Base-by-base conservation (phyloP, 2,797 vertebrate genomes). In the Pseudopleuronectes americanus region DNA sequence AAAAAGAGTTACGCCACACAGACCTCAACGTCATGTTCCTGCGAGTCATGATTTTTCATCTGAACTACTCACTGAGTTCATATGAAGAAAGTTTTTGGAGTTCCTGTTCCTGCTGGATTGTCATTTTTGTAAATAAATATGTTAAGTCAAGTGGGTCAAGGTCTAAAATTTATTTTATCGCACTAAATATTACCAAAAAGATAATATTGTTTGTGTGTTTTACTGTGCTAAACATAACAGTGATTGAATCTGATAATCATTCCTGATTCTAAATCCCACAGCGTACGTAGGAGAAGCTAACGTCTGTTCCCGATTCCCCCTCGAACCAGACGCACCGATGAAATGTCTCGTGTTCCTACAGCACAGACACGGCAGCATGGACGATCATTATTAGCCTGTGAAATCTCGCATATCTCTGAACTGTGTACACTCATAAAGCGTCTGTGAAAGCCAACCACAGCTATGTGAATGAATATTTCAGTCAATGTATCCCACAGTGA, bases 351-450 rank as follows among this genome's bases (percentile, higher is more conserved):
- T n/a, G 52, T 68, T 56, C 6, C 19, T 57, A 45, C 17, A 5
- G 58, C 57, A 38, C 6, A n/a, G 14, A 73, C 53, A 24, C 41
- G 36, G 64, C 21, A 64, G n/a, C 54, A 59, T 48, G 74, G 45
- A 7, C 33, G 24, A 53, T 67, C 73, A 71, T 65, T 81, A 61
- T 26, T 68, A 57, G 53, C 60, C 56, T 82, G 83, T 78, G 81
- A 92, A 90, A 84, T 87, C 82, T 90, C 83, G 71, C 84, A 65
- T 74, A 74, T 86, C 54, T 84, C 72, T 83, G 76, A 84, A 71
- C 70, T 87, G 76, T 84, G 75, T 77, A 68, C 76, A 80, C 76
- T 76, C 73, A 57, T 69, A 72, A 77, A 57, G 74, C 56, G 71
- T 77, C 72, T 84, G 74, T 59, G 70, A 76, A 86, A 82, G 77